phyloP scores from a whole-genome alignment of 2,888 invertebrate genomes.

The Andricus curvator region DNA sequence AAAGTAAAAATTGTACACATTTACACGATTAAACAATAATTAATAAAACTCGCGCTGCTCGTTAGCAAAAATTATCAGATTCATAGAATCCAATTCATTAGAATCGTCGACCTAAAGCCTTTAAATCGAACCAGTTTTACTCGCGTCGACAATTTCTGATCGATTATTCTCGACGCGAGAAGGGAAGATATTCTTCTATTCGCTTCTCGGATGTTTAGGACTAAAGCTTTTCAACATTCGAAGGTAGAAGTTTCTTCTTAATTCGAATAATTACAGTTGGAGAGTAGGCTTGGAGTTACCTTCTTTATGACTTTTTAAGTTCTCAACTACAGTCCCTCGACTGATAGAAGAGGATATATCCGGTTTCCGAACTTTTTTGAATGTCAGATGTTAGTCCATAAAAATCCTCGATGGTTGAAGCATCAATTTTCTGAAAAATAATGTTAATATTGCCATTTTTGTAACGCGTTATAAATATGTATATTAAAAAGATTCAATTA shows the following conservation, averaged over 20 bases:
- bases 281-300: conserved; percentile 1
- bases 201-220: neutral
- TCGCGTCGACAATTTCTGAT: conserved; percentile 19
- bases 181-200: conserved; percentile 18
- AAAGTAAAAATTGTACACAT: conserved; percentile 39
- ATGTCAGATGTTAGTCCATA: conserved; percentile 99
- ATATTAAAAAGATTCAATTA: no score
- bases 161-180: conserved; percentile 2
- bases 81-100: conserved; percentile 40
- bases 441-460: conserved; percentile 36
- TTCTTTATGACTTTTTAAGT: conserved; percentile 14
- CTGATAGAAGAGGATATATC: conserved; percentile 99
- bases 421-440: conserved; percentile 95
- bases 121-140: conserved; percentile 39
- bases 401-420: conserved; percentile 99
- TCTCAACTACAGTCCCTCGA: conserved; percentile 86
- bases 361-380: conserved; percentile 99
- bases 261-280: conserved; percentile 15
- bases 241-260: neutral
- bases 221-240: conserved; percentile 12
- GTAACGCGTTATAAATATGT: neutral
- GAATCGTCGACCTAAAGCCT: conserved; percentile 36
- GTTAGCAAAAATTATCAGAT: conserved; percentile 36
- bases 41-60: conserved; percentile 28
- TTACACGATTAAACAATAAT: conserved; percentile 30